Conservation (phyloP, 2,113 vertebrate genomes). For the Tympanuchus pallidicinctus region DNA sequence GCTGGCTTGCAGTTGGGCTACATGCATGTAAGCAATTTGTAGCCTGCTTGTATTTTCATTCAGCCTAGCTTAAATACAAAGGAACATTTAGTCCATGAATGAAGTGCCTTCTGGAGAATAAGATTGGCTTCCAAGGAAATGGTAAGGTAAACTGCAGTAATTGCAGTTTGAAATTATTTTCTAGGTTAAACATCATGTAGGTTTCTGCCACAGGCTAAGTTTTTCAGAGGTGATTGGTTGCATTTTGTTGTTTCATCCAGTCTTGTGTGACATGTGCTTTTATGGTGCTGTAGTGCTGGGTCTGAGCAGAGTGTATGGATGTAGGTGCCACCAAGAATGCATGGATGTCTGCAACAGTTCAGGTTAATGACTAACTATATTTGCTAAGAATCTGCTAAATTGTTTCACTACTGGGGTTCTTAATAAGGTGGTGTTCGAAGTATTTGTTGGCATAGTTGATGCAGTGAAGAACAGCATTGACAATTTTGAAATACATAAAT, state of each 20-base stretch:
- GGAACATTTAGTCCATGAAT: neutral
- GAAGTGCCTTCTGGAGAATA: neutral
- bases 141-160: neutral
- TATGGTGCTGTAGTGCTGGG: neutral
- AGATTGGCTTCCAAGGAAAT: neutral
- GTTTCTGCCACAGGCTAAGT: neutral
- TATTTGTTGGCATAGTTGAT: accelerated
- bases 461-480: neutral
- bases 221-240: neutral
- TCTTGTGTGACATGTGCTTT: accelerated
- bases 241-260: neutral
- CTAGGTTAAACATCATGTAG: neutral
- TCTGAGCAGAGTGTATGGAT: neutral
- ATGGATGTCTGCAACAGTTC: neutral
- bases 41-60: neutral
- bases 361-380: neutral
- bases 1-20: neutral
- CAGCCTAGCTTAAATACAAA: neutral
- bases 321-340: neutral
- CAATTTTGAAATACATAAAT: neutral
- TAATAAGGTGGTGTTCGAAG: neutral
- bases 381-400: neutral
- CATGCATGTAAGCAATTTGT: neutral
- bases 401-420: neutral
- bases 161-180: conserved; percentile 1